Evolutionary conservation across 2,113 vertebrate genomes (phyloP).

Genomic region (Gobiocypris rarus): DNA sequence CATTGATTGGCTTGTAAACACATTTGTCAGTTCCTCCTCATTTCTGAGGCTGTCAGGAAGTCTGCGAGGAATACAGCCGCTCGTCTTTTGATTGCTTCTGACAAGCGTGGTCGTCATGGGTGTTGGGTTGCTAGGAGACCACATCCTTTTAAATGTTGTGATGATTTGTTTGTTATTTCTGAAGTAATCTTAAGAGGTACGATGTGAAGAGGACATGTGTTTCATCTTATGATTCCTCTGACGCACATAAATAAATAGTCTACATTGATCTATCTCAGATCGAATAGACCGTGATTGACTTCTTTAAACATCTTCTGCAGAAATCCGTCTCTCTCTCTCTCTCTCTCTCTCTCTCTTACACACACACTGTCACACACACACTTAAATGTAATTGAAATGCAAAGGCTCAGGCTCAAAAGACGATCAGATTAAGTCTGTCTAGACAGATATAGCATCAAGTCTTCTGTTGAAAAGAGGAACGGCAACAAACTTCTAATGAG

Average conservation of each 20-base stretch:
- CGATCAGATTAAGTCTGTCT: not conserved
- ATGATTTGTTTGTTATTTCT: not conserved
- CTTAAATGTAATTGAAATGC: not conserved
- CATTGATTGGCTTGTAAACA: conserved; percentile 15
- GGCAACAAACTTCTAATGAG: not conserved
- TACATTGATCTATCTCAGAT: not conserved
- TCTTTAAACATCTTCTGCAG: not conserved
- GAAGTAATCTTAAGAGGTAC: conserved; percentile 18
- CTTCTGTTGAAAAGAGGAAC: not conserved
- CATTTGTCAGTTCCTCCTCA: conserved; percentile 5
- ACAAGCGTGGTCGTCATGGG: conserved; percentile 34
- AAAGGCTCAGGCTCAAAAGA: not conserved
- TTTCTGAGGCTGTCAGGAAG: conserved; percentile 8
- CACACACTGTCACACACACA: not conserved
- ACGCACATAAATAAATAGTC: not conserved
- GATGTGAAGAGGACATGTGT: not conserved
- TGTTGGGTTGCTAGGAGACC: conserved; percentile 46
- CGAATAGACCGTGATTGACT: not conserved
- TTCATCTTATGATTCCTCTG: conserved; percentile 16
- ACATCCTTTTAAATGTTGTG: conserved; percentile 2
- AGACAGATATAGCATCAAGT: not conserved
- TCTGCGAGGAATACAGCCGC: not conserved
- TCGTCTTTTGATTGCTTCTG: not conserved
- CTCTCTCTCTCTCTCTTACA: no score
- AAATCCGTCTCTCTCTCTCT: not conserved